Evolutionary conservation across 2,888 invertebrate species (phyloP).

Genomic region (Cerastis rubricosa): DNA sequence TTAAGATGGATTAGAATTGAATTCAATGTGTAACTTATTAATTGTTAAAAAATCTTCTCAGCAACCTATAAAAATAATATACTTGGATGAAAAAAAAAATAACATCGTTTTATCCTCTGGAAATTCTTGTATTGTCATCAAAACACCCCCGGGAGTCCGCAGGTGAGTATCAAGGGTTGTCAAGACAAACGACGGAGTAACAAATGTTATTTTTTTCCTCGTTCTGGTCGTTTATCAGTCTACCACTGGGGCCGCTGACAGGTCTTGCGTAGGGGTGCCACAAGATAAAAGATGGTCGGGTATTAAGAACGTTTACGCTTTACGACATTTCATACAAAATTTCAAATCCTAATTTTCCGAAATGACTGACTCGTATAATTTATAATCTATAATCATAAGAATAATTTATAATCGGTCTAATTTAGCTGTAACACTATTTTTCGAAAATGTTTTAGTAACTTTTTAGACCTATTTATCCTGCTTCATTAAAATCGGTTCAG

Average conservation of each 20-base stretch:
- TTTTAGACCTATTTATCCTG: no score
- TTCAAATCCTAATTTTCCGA: no score
- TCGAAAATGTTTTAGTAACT: no score
- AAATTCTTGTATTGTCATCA: slow-evolving; percentile 28
- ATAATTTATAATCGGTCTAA: no score
- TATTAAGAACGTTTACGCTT: no score
- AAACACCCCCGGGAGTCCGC: slow-evolving; percentile 41
- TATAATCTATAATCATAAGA: no score
- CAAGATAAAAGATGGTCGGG: neutral
- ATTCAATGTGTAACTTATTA: neutral
- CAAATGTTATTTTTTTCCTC: slow-evolving; percentile 63
- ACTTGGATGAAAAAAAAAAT: neutral
- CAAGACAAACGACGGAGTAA: slow-evolving; percentile 51
- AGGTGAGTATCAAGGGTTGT: slow-evolving; percentile 51
- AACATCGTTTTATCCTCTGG: neutral
- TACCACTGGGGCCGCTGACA: slow-evolving; percentile 34
- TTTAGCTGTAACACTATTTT: no score
- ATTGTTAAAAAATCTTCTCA: neutral
- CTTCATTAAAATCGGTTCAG: no score
- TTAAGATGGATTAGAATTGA: no score
- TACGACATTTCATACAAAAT: no score
- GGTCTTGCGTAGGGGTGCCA: slow-evolving; percentile 27
- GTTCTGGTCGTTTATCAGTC: slow-evolving; percentile 59
- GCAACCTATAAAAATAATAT: neutral
- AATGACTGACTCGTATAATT: no score